Conservation (phyloP, 2,797 vertebrate species). For the Avahi laniger region DNA sequence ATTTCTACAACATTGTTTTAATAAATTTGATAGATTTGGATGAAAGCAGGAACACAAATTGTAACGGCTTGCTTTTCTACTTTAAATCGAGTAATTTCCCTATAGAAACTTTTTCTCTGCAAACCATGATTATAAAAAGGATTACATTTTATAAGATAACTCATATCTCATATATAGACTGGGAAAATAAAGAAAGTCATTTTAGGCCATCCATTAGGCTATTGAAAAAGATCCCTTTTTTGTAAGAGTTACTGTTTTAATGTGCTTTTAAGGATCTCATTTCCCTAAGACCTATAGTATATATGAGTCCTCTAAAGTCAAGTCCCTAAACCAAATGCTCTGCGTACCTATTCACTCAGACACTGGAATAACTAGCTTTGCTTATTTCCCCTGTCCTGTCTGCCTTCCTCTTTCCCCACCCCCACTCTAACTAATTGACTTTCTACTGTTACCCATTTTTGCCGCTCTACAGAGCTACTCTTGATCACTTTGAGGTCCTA, state of each 20-base stretch:
- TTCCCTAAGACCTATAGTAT: neutral
- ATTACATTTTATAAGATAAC: neutral
- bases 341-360: neutral
- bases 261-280: neutral
- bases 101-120: neutral
- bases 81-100: neutral
- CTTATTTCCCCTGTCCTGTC: neutral
- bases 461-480: neutral
- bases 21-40: neutral
- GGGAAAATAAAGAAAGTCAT: neutral
- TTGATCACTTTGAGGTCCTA: fast-evolving
- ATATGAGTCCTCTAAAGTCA: neutral
- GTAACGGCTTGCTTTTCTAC: neutral
- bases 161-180: neutral
- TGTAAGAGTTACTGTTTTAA: neutral
- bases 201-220: neutral
- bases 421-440: neutral
- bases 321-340: neutral
- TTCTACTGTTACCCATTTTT: neutral
- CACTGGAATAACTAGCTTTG: neutral
- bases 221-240: neutral
- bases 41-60: neutral
- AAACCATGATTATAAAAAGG: neutral
- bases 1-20: neutral
- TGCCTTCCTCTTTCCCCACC: neutral